Percentiles rank a stretch among this genome's conserved stretches.
Conservation (phyloP, 2,888 invertebrate genomes). For the Chrysolina americana region DNA sequence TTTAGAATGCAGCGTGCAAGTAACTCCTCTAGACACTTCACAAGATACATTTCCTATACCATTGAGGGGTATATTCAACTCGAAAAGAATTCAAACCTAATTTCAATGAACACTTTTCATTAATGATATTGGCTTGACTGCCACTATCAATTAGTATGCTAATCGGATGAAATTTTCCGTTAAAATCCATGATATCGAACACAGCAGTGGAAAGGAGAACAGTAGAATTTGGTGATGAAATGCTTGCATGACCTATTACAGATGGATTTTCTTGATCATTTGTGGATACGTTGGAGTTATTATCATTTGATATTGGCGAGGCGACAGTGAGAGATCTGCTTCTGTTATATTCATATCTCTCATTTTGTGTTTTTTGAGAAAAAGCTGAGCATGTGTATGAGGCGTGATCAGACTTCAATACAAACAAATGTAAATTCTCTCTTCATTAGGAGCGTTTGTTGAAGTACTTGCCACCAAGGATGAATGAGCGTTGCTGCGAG, state of each 20-base stretch:
- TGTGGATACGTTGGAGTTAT: neutral
- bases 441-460: neutral
- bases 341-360: neutral
- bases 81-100: neutral
- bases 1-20: neutral
- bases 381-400: neutral
- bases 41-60: neutral
- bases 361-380: neutral
- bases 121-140: neutral
- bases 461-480: neutral
- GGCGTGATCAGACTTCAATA: neutral
- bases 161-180: neutral
- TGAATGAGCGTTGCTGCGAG: neutral
- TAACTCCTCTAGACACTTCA: neutral
- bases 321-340: too few relatives aligned
- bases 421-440: neutral
- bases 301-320: neutral
- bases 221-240: neutral
- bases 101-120: neutral
- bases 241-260: neutral
- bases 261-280: neutral
- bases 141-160: neutral
- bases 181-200: too few relatives aligned
- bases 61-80: neutral
- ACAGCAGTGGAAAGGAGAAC: too few relatives aligned